phyloP scores from a whole-genome alignment of 1,140 invertebrate genomes.

The Aphis gossypii region DNA sequence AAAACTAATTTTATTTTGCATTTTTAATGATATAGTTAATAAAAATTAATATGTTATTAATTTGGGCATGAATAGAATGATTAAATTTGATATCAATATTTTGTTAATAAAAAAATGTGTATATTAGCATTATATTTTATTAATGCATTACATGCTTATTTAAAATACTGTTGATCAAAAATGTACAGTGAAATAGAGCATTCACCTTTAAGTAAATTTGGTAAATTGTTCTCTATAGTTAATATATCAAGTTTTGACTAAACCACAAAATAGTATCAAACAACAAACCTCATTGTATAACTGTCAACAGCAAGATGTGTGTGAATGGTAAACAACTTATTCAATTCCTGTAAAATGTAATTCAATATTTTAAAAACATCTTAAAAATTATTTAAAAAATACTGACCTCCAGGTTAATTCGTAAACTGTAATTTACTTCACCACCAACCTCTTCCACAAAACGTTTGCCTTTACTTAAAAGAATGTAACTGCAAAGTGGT shows the following conservation, averaged over 20 bases:
- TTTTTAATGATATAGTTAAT: too few relatives aligned
- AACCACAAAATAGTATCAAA: background rate
- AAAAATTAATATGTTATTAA: too few relatives aligned
- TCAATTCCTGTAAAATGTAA: background rate
- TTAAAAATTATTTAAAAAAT: background rate
- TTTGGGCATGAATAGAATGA: too few relatives aligned
- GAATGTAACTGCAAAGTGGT: slow-evolving; percentile 77
- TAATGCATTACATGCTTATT: too few relatives aligned
- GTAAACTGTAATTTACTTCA: slow-evolving; percentile 60
- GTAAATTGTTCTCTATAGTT: background rate
- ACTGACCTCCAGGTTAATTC: slow-evolving; percentile 62
- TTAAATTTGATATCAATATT: too few relatives aligned
- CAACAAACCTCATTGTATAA: background rate
- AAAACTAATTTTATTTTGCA: too few relatives aligned
- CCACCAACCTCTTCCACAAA: slow-evolving; percentile 69
- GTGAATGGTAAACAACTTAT: background rate
- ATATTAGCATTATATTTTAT: too few relatives aligned
- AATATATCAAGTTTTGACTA: background rate
- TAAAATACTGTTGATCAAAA: background rate
- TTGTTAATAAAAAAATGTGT: too few relatives aligned
- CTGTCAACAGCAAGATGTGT: background rate
- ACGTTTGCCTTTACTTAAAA: slow-evolving; percentile 76
- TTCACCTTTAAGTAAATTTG: background rate
- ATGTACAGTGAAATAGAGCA: background rate
- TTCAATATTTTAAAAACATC: background rate